Base-by-base conservation (phyloP, 2,888 invertebrate species). In the Watsonalla cultraria region DNA sequence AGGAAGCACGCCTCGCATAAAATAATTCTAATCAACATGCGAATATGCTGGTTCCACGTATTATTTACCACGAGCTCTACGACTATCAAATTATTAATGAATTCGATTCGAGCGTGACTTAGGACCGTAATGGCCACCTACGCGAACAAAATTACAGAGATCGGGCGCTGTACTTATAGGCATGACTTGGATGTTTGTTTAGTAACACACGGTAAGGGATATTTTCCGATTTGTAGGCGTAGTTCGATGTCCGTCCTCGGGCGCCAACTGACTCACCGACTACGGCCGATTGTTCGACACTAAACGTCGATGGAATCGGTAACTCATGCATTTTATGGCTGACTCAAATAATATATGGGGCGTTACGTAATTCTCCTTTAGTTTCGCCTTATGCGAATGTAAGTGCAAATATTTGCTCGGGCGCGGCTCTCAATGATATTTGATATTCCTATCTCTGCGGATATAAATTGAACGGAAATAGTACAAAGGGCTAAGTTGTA, bases 241-340 rank as follows among this genome's bases (percentile, higher is more conserved):
- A 80, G 80, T 81, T 74, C 70, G 75, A 69, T 73, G 78, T 67
- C 74, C 76, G 75, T 79, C 80, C 79, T 74, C 81, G 76, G 81
- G 82, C 82, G 80, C 82, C 81, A 73, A 75, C 82, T 86, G 87
- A 87, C 84, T 88, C 87, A 86, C 80, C 75, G 79, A 76, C 80
- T 72, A 72, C 74, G 61, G 76, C 67, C 83, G 84, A 87, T 87
- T 86, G 88, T 86, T 85, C 82, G 72, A 72, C 79, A 85, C 77
- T 87, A 87, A 87, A 88, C 71, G 86, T 86, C 86, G 75, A 82
- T 82, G 78, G 84, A 79, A 82, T 84, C 86, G 77, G 86, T 89
- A 89, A 88, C 86, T 89, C 88, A 88, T 70, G 72, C 77, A 82
- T 82, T 90, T 90, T 89, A 89, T 72, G 79, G 70, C 67, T 79